These are phyloP conservation scores for Catharus bicknelli DNA, from an alignment of 2,113 vertebrate species.

Conservation along the genomic window DNA sequence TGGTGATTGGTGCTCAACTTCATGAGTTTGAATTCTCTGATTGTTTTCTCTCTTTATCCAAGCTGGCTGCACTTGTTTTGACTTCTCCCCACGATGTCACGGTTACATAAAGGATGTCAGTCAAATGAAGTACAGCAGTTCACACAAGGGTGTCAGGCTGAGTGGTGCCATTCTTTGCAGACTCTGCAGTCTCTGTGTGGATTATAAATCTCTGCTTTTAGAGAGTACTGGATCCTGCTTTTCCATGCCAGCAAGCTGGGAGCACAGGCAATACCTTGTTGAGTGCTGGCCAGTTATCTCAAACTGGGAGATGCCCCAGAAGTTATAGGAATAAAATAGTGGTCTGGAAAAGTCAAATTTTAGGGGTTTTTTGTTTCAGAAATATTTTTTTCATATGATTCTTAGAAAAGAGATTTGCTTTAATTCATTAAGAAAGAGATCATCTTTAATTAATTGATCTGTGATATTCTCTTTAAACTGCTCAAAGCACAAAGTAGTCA, in stretches of 20 bases:
- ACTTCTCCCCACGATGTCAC: background rate
- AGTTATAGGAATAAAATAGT: background rate
- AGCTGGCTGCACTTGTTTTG: background rate
- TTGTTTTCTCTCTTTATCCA: background rate
- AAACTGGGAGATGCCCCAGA: background rate
- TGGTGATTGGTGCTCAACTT: background rate
- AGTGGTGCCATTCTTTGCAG: background rate
- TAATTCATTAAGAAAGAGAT: background rate
- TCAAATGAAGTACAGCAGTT: background rate
- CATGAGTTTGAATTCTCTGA: background rate
- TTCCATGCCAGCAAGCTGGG: rapidly evolving
- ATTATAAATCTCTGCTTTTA: background rate
- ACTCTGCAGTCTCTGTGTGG: background rate
- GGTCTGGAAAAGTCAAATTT: background rate
- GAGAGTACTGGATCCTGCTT: background rate
- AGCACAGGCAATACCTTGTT: no score
- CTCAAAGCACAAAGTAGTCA: background rate
- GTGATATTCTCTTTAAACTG: background rate
- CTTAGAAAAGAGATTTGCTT: background rate
- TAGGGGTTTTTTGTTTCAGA: background rate
- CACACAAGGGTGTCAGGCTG: background rate
- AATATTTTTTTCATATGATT: background rate
- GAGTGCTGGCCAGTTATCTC: background rate
- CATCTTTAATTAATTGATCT: background rate
- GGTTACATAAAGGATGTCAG: background rate